phyloP scores from a whole-genome alignment of 2,113 vertebrate genomes.

The Ammodytes dubius region DNA sequence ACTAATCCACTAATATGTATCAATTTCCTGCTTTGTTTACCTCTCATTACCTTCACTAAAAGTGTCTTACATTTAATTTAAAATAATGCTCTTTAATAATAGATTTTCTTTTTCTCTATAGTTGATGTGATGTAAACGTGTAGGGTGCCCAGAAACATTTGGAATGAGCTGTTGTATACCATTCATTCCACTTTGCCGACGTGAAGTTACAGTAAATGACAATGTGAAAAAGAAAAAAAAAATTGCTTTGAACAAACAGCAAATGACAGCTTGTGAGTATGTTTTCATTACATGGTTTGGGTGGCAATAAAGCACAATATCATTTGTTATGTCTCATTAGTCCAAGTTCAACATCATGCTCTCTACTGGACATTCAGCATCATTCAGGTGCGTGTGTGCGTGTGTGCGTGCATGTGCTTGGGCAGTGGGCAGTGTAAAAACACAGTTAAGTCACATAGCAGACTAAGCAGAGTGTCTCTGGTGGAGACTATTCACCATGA shows the following conservation, averaged over 20 bases:
- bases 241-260: slow-evolving; percentile 9
- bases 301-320: not conserved
- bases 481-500: slow-evolving; percentile 62
- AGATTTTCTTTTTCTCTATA: not conserved
- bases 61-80: slow-evolving; percentile 5
- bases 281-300: not conserved
- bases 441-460: slow-evolving; percentile 20
- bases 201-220: slow-evolving; percentile 23
- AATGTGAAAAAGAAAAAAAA: not conserved
- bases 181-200: slow-evolving; percentile 18
- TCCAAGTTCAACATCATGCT: not conserved
- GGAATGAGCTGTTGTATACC: slow-evolving; percentile 47
- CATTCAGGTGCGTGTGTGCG: not conserved
- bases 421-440: slow-evolving; percentile 21
- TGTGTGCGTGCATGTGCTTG: not conserved
- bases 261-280: not conserved
- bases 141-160: slow-evolving; percentile 77
- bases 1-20: slow-evolving; percentile 56
- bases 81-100: not conserved
- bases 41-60: not conserved
- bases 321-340: not conserved
- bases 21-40: slow-evolving; percentile 56
- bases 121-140: slow-evolving; percentile 5
- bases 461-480: slow-evolving; percentile 9
- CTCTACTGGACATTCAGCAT: slow-evolving; percentile 4